These are phyloP conservation scores for Apocheima hispidaria DNA, from an alignment of 2,888 invertebrate genomes.

Conservation along the genomic window DNA sequence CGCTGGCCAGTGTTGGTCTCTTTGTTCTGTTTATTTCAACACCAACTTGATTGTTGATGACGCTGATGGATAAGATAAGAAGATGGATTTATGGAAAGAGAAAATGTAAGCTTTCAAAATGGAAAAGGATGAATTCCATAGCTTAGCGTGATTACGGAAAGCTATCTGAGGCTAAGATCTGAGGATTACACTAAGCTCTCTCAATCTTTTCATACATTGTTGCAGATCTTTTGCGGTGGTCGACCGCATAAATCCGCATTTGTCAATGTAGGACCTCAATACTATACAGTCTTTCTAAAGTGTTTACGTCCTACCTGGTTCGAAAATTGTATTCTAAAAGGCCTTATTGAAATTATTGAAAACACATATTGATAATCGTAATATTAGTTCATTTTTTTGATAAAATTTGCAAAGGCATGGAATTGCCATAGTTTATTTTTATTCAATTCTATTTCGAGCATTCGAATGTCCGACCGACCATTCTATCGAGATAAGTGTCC, in stretches of 20 bases:
- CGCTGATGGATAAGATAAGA: neutral
- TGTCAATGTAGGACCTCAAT: slow-evolving; percentile 25
- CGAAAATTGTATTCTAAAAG: too few species aligned
- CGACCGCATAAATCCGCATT: slow-evolving; percentile 11
- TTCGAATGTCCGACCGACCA: slow-evolving; percentile 35
- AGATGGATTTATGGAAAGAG: neutral
- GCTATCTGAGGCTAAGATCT: neutral
- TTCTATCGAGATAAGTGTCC: slow-evolving; percentile 49
- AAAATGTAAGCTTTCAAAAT: slow-evolving; percentile 7
- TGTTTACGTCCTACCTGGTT: too few species aligned
- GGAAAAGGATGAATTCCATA: slow-evolving; percentile 3
- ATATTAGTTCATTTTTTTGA: too few species aligned
- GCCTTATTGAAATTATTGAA: too few species aligned
- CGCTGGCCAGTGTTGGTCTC: slow-evolving; percentile 72
- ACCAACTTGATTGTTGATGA: slow-evolving; percentile 30
- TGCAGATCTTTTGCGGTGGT: slow-evolving; percentile 19
- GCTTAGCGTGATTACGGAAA: slow-evolving; percentile 1
- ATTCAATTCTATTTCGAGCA: slow-evolving; percentile 41
- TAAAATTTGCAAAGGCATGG: too few species aligned
- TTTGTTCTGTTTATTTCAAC: slow-evolving; percentile 49
- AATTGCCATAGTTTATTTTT: slow-evolving; percentile 17
- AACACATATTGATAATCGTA: too few species aligned
- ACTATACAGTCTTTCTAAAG: too few species aligned
- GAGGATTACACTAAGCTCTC: neutral
- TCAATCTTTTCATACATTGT: slow-evolving; percentile 15